phyloP scores from a whole-genome alignment of 2,113 vertebrate genomes.

The Gambusia affinis region DNA sequence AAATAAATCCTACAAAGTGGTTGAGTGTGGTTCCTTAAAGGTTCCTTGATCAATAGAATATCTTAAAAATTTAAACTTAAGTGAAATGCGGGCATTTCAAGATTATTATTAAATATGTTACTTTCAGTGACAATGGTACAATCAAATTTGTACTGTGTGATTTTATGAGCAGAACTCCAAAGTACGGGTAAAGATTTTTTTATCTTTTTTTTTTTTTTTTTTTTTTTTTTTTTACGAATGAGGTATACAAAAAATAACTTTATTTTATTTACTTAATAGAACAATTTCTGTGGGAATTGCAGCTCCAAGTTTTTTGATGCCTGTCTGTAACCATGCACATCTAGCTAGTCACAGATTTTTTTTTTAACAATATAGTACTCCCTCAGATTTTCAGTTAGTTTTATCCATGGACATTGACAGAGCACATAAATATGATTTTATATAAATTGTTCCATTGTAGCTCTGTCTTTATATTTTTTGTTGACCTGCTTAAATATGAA shows the following conservation, averaged over 20 bases:
- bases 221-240: neutral
- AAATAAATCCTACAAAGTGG: too few species aligned
- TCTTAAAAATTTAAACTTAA: neutral
- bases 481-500: neutral
- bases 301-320: neutral
- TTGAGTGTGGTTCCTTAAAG: neutral
- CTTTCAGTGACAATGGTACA: neutral
- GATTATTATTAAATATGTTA: too few species aligned
- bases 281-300: neutral
- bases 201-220: neutral
- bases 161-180: neutral
- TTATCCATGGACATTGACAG: neutral
- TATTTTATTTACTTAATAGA: neutral
- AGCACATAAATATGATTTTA: neutral
- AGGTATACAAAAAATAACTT: too few species aligned
- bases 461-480: neutral
- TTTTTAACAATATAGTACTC: neutral
- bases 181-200: neutral
- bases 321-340: neutral
- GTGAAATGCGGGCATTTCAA: neutral
- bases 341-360: neutral
- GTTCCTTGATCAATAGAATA: neutral
- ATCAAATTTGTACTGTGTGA: neutral
- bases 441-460: neutral
- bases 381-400: too few species aligned